Evolutionary conservation across 1,140 invertebrate species (phyloP).

Genomic region (Rhizoglyphus robini): DNA sequence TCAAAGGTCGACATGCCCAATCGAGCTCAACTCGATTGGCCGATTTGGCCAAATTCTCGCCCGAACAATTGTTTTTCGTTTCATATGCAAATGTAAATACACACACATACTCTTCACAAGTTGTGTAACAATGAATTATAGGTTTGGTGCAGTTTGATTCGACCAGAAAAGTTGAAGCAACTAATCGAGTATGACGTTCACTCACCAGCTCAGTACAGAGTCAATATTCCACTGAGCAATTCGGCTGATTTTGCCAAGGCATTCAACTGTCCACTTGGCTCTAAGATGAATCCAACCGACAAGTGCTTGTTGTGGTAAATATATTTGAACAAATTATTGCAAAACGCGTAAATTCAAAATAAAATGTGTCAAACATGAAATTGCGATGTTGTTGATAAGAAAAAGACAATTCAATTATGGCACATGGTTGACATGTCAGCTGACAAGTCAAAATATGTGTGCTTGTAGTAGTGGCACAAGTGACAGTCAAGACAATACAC

Average conservation of each 20-base stretch:
- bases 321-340: too few species aligned
- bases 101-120: too few species aligned
- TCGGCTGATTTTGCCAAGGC: constrained; percentile 41
- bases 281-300: constrained; percentile 43
- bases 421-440: too few species aligned
- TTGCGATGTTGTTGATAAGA: too few species aligned
- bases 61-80: constrained; percentile 25
- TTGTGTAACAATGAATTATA: not conserved
- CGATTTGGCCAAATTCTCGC: constrained; percentile 11
- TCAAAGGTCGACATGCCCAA: constrained; percentile 16
- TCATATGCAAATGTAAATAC: constrained; percentile 24
- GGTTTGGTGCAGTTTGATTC: constrained; percentile 27
- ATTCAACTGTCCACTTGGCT: constrained; percentile 39
- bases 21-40: constrained; percentile 18
- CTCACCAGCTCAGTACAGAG: constrained; percentile 29
- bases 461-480: too few species aligned
- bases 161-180: constrained; percentile 27
- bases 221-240: constrained; percentile 47
- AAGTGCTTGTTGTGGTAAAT: constrained; percentile 46
- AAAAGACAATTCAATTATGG: too few species aligned
- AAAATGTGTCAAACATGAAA: too few species aligned
- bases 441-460: too few species aligned
- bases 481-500: too few species aligned
- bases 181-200: constrained; percentile 28
- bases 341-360: too few species aligned